These are phyloP conservation scores for Rostratula benghalensis DNA, from an alignment of 2,113 vertebrate genomes.

Conservation along the genomic window DNA sequence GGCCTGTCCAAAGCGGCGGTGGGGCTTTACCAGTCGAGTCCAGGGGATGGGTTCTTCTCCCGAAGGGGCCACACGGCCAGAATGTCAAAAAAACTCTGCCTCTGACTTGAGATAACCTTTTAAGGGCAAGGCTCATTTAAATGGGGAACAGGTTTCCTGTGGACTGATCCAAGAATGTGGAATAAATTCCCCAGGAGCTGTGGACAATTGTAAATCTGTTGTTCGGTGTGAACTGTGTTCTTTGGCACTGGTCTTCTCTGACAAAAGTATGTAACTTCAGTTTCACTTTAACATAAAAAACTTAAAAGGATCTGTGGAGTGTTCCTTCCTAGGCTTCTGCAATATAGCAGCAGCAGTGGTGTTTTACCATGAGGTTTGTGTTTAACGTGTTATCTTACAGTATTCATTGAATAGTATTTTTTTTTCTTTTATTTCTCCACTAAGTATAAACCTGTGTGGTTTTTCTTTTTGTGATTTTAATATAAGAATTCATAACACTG, in stretches of 20 bases:
- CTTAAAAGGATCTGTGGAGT: not conserved
- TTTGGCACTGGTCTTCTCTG: not conserved
- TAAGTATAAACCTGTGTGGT: not conserved
- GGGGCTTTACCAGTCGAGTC: not conserved
- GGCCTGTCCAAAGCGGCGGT: not conserved
- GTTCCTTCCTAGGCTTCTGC: not conserved
- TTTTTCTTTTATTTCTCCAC: not conserved
- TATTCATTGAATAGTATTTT: not conserved
- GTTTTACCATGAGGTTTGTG: not conserved
- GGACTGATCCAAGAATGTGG: not conserved
- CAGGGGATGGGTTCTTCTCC: no score
- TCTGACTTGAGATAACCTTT: not conserved
- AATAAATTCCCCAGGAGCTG: not conserved
- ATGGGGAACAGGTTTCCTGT: not conserved
- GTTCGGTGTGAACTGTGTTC: not conserved
- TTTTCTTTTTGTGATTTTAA: not conserved
- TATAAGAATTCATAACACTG: not conserved
- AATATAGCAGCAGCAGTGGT: not conserved
- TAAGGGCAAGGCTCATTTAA: not conserved
- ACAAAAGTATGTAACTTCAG: not conserved
- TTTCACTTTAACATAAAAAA: not conserved
- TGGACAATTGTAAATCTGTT: not conserved
- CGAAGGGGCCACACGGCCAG: rapidly evolving
- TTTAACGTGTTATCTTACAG: not conserved
- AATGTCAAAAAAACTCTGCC: not conserved